These are phyloP conservation scores for Onychostoma macrolepis DNA, from an alignment of 2,113 vertebrate species.

Conservation along the genomic window DNA sequence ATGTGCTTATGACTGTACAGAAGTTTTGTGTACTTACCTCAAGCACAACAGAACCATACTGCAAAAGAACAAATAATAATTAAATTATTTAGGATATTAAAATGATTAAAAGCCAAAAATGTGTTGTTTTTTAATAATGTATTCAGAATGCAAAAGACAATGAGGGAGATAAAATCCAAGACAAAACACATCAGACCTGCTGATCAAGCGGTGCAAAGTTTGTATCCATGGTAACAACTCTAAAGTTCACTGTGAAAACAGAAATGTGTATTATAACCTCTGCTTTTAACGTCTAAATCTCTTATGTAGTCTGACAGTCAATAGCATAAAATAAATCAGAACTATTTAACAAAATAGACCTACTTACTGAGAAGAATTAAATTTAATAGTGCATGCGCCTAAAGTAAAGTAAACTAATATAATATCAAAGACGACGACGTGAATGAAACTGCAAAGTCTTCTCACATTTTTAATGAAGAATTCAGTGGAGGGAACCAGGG, in stretches of 20 bases:
- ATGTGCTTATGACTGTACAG: neutral
- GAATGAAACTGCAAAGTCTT: too few species aligned
- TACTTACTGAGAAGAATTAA: too few species aligned
- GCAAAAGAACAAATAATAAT: conserved; percentile 41
- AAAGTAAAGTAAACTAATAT: too few species aligned
- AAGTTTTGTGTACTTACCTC: conserved; percentile 61
- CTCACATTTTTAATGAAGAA: too few species aligned
- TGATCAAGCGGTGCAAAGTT: conserved; percentile 49
- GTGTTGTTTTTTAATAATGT: neutral
- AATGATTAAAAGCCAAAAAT: neutral
- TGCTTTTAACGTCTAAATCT: neutral
- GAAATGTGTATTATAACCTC: neutral
- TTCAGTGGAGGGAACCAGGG: too few species aligned
- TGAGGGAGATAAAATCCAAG: neutral
- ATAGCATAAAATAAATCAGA: too few species aligned
- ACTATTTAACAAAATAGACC: neutral
- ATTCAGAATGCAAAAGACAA: neutral
- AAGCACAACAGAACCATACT: conserved; percentile 64
- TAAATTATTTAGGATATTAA: neutral
- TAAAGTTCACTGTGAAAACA: conserved; percentile 52
- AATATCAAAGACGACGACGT: too few species aligned
- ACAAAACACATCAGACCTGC: conserved; percentile 41
- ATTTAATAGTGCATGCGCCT: too few species aligned
- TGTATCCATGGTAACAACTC: conserved; percentile 52
- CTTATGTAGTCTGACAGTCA: neutral